Conservation (phyloP, 2,797 vertebrate genomes). For the Lagorchestes hirsutus region DNA sequence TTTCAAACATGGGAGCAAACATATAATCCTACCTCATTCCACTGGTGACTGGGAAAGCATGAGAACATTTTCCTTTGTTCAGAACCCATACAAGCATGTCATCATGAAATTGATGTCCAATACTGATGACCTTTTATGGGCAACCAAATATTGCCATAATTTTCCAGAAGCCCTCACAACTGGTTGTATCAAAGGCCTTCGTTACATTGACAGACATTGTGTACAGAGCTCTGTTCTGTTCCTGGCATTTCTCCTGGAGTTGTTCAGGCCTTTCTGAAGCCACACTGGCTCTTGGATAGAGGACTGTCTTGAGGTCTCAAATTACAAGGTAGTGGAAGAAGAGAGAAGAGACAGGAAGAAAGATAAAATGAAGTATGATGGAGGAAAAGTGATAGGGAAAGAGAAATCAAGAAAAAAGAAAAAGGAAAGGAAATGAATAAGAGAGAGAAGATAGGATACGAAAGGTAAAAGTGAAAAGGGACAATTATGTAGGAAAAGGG, state of each 20-base stretch:
- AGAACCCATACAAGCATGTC: neutral
- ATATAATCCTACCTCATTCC: neutral
- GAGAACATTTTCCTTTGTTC: neutral
- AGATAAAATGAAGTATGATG: neutral
- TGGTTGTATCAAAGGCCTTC: too few species aligned
- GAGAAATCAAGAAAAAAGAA: neutral
- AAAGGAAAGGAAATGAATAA: neutral
- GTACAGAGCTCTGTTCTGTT: neutral
- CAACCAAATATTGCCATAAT: neutral
- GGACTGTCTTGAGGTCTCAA: neutral
- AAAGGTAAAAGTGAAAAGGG: neutral
- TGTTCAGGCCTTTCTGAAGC: neutral
- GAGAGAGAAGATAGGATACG: neutral
- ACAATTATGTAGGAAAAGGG: neutral
- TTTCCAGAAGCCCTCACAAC: neutral
- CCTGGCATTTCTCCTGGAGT: neutral
- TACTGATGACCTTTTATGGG: neutral
- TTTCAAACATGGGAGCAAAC: neutral
- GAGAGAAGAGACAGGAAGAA: neutral
- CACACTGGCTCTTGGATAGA: neutral
- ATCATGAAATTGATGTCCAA: neutral
- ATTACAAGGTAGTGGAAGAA: neutral
- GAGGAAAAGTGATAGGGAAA: neutral
- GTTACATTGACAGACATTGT: neutral
- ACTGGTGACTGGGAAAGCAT: neutral